These are phyloP conservation scores for Sturnus vulgaris DNA, from an alignment of 2,113 vertebrate genomes.

Conservation along the genomic window DNA sequence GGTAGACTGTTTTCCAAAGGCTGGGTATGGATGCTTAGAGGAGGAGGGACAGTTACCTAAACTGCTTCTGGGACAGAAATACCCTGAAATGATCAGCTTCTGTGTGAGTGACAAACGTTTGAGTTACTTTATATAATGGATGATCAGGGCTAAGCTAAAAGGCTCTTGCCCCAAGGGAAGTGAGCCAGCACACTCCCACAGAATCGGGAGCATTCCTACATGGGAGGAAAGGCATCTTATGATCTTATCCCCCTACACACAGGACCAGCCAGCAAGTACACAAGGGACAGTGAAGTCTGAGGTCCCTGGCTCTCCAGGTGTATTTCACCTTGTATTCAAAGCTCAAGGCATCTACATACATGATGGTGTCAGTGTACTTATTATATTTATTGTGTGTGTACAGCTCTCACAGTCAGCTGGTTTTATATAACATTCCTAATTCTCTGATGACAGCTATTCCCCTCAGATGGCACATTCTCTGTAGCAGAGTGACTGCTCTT, in stretches of 20 bases:
- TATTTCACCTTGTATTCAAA: background rate
- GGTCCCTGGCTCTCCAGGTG: background rate
- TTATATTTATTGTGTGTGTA: background rate
- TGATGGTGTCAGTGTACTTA: background rate
- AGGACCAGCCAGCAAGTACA: background rate
- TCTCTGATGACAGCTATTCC: background rate
- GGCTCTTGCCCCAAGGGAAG: background rate
- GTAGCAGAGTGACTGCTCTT: background rate
- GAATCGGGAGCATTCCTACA: background rate
- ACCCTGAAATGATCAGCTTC: background rate
- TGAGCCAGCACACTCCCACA: rapidly evolving
- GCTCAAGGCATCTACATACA: background rate
- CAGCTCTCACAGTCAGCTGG: background rate
- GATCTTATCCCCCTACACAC: background rate
- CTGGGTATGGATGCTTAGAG: background rate
- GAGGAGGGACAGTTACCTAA: background rate
- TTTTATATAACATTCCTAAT: background rate
- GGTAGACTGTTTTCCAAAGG: background rate
- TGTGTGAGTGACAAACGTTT: background rate
- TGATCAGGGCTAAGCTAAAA: background rate
- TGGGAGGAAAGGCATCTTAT: background rate
- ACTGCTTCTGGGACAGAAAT: background rate
- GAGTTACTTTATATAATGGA: background rate
- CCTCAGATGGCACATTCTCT: background rate
- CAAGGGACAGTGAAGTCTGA: background rate